phyloP scores from a whole-genome alignment of 1,140 invertebrate genomes.

The Aleiodes sp. region DNA sequence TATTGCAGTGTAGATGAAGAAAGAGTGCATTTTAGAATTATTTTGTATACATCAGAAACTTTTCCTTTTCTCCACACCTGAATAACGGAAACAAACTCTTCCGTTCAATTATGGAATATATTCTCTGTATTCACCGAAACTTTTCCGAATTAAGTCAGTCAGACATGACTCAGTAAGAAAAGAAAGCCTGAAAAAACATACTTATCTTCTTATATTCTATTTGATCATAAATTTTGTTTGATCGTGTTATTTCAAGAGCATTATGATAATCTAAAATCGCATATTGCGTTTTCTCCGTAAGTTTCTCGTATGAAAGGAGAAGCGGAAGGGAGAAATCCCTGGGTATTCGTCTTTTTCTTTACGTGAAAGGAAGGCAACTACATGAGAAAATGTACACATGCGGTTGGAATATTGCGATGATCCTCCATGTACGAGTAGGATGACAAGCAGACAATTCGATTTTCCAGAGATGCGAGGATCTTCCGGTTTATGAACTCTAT shows the following conservation, averaged over 20 bases:
- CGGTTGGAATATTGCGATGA: conserved; percentile 17
- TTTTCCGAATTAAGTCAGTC: too few relatives aligned
- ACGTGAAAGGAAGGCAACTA: background rate
- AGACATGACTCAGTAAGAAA: too few relatives aligned
- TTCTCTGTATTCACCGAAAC: too few relatives aligned
- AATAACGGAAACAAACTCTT: too few relatives aligned
- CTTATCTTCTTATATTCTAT: background rate
- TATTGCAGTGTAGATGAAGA: too few relatives aligned
- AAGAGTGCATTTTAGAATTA: too few relatives aligned
- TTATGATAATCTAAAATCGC: conserved; percentile 49
- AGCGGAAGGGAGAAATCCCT: background rate
- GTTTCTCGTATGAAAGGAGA: conserved; percentile 25
- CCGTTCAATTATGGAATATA: too few relatives aligned
- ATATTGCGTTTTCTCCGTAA: conserved; percentile 37
- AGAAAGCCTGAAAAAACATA: background rate
- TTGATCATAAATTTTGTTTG: conserved; percentile 7
- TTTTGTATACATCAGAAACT: too few relatives aligned
- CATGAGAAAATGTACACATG: conserved; percentile 15
- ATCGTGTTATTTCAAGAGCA: conserved; percentile 31
- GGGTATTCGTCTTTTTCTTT: background rate
- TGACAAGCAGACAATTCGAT: conserved; percentile 27
- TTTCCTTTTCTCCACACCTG: too few relatives aligned
- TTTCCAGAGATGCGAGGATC: conserved; percentile 5
- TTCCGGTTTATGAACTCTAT: conserved; percentile 7
- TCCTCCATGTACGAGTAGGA: background rate